Percentiles rank a stretch among this genome's conserved stretches.
Conservation (phyloP, 2,888 invertebrate species). For the Epistrophella euchroma region DNA sequence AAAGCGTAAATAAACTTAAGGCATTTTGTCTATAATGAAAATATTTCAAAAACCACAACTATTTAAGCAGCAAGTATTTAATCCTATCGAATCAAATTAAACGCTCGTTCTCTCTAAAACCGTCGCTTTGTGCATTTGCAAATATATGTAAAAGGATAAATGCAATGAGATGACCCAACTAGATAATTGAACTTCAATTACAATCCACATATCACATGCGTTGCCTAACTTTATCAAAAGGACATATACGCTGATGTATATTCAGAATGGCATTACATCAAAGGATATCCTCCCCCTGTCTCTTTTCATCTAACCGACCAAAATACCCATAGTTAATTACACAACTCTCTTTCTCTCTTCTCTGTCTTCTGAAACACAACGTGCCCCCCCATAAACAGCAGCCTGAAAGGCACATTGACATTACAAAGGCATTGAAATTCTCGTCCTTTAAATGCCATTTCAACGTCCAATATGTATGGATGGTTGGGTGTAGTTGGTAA, state of each 20-base stretch:
- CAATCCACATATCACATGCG: slow-evolving; percentile 46
- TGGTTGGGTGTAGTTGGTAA: slow-evolving; percentile 31
- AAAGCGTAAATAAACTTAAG: slow-evolving; percentile 14
- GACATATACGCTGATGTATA: slow-evolving; percentile 18
- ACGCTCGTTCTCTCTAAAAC: slow-evolving; percentile 15
- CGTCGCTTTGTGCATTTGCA: slow-evolving; percentile 3
- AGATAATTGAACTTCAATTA: slow-evolving; percentile 67
- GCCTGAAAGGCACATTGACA: slow-evolving; percentile 45
- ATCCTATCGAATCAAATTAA: slow-evolving; percentile 29
- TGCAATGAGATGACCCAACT: slow-evolving; percentile 42
- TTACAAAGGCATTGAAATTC: slow-evolving; percentile 55
- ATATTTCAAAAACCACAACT: slow-evolving; percentile 22
- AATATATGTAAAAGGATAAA: background rate
- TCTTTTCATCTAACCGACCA: background rate
- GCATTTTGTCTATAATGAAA: slow-evolving; percentile 11
- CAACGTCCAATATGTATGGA: slow-evolving; percentile 37
- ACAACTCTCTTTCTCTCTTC: background rate
- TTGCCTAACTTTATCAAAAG: slow-evolving; percentile 40
- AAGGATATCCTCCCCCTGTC: slow-evolving; percentile 4
- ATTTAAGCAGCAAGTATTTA: slow-evolving; percentile 12
- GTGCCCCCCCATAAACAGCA: slow-evolving; percentile 46
- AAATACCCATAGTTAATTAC: slow-evolving; percentile 28
- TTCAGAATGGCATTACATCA: slow-evolving; percentile 36
- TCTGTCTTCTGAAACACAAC: slow-evolving; percentile 13
- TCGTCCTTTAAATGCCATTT: slow-evolving; percentile 30